Conservation (phyloP, 2,113 vertebrate species). For the Ammodytes dubius region DNA sequence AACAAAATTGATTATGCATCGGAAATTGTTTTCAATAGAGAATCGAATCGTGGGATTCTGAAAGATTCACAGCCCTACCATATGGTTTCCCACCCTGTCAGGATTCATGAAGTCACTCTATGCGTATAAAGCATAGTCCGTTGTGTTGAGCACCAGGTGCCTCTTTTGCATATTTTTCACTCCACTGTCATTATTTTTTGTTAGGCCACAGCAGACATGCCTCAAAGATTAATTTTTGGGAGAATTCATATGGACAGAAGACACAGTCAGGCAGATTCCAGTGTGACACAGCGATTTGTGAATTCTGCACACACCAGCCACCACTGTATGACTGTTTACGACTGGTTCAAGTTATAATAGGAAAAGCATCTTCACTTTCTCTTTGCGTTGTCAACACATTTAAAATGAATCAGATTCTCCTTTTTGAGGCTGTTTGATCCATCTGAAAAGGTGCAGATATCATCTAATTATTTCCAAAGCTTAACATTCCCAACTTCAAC, state of each 20-base stretch:
- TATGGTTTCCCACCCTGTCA: not conserved
- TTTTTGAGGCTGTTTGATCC: slow-evolving; percentile 3
- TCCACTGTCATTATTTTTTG: not conserved
- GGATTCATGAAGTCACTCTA: slow-evolving; percentile 11
- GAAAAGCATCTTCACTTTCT: not conserved
- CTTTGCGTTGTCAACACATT: slow-evolving; percentile 25
- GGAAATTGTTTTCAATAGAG: too few species aligned
- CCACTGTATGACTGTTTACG: not conserved
- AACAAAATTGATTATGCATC: too few species aligned
- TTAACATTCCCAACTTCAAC: slow-evolving; percentile 17
- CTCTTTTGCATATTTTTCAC: slow-evolving; percentile 5
- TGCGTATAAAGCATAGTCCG: not conserved
- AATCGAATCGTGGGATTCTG: too few species aligned
- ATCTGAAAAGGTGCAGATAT: slow-evolving; percentile 14
- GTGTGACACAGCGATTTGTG: not conserved
- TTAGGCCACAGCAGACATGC: not conserved
- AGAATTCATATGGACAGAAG: not conserved
- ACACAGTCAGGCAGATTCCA: not conserved
- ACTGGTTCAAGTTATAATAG: not conserved
- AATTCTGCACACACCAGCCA: not conserved
- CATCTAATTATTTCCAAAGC: slow-evolving; percentile 23
- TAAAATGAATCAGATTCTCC: slow-evolving; percentile 23
- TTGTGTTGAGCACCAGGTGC: slow-evolving; percentile 8
- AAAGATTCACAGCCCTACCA: not conserved
- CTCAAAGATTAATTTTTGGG: not conserved